Evolutionary conservation across 1,140 invertebrate genomes (phyloP), one percentile per base, ranked within the genome.

Genomic region (Acyrthosiphon pisum): DNA sequence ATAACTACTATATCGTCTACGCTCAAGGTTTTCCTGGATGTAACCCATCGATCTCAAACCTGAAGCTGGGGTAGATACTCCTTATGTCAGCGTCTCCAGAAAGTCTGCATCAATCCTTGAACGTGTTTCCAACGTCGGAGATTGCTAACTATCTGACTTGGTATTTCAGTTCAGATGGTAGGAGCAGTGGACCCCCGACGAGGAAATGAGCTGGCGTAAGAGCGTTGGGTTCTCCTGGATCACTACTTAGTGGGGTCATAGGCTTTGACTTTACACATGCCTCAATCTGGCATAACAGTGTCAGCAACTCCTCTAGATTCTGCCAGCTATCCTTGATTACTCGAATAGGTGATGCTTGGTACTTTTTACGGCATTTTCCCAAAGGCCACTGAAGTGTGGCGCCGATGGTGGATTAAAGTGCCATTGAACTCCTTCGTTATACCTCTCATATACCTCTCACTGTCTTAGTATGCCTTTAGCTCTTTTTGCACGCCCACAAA

Each of bases 301-400:
- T 94, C 11, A 37, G 91, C 6, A 94, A 44, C 89, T 94, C 93
- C 30, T 94, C 91, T 14, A 93, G 94, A 0, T 94, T 94, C 20
- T 94, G 93, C 26, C 86, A 8, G 8, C 46, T 46, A 35, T 94
- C 60, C 26, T 94, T 94, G 11, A 94, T 48, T 20, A 94, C 93
- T 0, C 91, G 83, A 41, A 46, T 23, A 95, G 56, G 76, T 94
- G 94, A 48, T 94, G 89, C 90, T 95, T 95, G 1, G 94, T 93
- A 7, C 94, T 94, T 60, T 95, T 94, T 0, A 95, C 94, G 4
- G 92, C 94, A n/a, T 94, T 94, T 94, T 94, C 94, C 94, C 94
- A 95, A 68, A 94, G 53, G 41, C 95, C 94, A 46, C 95, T 94
- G 53, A 94, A 94, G 91, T 95, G 94, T 3, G 94, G 94, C 6